phyloP scores from a whole-genome alignment of 2,797 vertebrate genomes.

The Linurgus olivaceus region DNA sequence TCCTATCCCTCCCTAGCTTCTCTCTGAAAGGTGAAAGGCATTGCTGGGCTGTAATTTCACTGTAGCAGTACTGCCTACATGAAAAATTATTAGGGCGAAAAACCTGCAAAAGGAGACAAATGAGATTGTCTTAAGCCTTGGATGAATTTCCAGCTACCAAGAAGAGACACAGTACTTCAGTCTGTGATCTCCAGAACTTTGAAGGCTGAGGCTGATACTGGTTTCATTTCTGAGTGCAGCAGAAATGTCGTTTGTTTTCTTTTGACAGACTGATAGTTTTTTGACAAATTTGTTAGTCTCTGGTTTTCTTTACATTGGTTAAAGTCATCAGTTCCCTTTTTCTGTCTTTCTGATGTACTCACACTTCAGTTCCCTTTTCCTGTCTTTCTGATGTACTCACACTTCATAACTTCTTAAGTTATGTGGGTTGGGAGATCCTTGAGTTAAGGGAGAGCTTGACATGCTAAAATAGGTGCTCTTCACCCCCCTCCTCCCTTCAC shows the following conservation, averaged over 20 bases:
- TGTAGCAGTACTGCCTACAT: background rate
- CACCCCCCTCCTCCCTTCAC: background rate
- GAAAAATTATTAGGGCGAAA: background rate
- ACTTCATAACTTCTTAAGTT: background rate
- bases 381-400: background rate
- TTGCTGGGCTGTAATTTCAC: background rate
- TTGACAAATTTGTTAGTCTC: slow-evolving; percentile 21
- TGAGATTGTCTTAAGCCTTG: background rate
- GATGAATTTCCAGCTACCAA: slow-evolving; percentile 37
- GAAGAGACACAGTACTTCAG: background rate
- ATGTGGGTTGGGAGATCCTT: background rate
- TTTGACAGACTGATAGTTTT: slow-evolving; percentile 9
- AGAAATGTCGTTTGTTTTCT: slow-evolving; percentile 24
- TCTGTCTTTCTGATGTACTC: background rate
- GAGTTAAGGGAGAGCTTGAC: background rate
- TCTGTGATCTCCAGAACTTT: background rate
- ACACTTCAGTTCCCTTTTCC: background rate
- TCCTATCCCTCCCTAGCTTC: background rate
- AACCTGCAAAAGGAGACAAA: background rate
- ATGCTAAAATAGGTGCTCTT: background rate
- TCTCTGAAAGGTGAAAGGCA: background rate
- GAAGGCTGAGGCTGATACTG: background rate
- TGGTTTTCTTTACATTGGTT: background rate
- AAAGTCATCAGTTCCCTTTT: background rate
- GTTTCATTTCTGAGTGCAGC: slow-evolving; percentile 5